Conservation (phyloP, 2,888 invertebrate species). For the Uropetala carovei region DNA sequence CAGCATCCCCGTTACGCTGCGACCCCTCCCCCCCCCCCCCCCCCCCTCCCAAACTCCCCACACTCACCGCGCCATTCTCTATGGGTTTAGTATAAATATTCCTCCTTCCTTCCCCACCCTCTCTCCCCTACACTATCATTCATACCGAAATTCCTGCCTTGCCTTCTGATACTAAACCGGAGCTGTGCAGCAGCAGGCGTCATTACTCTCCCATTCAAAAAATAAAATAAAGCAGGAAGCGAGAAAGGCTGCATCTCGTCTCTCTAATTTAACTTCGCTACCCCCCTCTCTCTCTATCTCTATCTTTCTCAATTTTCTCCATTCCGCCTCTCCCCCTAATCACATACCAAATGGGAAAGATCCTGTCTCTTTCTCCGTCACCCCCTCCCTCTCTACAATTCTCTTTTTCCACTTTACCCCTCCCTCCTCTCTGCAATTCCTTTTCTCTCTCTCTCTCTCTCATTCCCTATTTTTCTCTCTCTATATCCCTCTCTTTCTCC, state of each 20-base stretch:
- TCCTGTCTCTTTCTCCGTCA: neutral
- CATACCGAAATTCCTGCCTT: neutral
- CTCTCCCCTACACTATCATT: neutral
- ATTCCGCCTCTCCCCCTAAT: neutral
- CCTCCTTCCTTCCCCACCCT: neutral
- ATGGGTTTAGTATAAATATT: neutral
- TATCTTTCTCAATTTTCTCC: neutral
- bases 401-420: neutral
- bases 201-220: neutral
- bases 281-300: neutral
- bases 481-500: too few relatives aligned
- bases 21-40: too few relatives aligned
- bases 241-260: slow-evolving; percentile 5
- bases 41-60: neutral
- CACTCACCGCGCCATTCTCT: neutral
- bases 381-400: neutral
- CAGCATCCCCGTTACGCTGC: neutral
- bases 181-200: neutral
- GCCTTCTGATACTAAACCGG: too few relatives aligned
- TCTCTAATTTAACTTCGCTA: neutral
- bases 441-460: neutral
- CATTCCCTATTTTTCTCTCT: neutral
- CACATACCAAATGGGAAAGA: neutral
- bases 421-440: neutral
- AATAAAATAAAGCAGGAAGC: neutral